phyloP scores from a whole-genome alignment of 53 echinoderm and acorn worm species.

The Henricia sp. region DNA sequence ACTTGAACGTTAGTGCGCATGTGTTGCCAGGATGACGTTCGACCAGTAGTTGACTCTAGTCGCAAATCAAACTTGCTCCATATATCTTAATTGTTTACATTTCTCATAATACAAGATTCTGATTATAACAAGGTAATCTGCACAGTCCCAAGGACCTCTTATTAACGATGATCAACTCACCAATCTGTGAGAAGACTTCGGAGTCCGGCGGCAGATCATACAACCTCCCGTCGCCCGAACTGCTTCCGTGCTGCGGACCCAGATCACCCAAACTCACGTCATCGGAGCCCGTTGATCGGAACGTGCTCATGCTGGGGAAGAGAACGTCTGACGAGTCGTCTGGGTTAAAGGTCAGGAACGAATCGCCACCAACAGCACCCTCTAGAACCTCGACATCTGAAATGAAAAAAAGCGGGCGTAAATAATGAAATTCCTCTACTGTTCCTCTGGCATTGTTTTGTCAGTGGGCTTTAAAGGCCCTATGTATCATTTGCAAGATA shows the following conservation, averaged over 20 bases:
- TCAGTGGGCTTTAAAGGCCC: too few relatives aligned
- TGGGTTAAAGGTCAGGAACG: constrained; percentile 75
- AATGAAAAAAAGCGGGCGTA: neutral
- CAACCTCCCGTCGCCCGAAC: constrained; percentile 45
- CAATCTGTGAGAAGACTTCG: constrained; percentile 23
- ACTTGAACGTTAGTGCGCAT: too few relatives aligned
- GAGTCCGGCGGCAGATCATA: constrained; percentile 81
- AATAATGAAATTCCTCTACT: too few relatives aligned
- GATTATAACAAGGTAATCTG: too few relatives aligned
- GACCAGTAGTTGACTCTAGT: too few relatives aligned
- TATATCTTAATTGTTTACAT: too few relatives aligned
- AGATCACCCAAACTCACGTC: constrained; percentile 73
- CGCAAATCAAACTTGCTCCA: too few relatives aligned
- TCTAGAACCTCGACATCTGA: constrained; percentile 52
- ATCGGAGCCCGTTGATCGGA: constrained; percentile 76
- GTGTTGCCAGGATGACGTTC: too few relatives aligned
- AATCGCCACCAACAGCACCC: constrained; percentile 73
- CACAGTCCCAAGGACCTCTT: neutral
- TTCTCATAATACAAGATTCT: too few relatives aligned
- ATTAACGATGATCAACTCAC: neutral
- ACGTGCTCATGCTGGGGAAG: constrained; percentile 82
- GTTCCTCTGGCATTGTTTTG: too few relatives aligned
- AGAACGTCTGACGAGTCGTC: constrained; percentile 71
- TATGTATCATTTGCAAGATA: too few relatives aligned
- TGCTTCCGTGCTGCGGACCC: constrained; percentile 41